Evolutionary conservation across 64 coral and sea anemone genomes (phyloP), one percentile per base, ranked within the genome.

Genomic region (Stylophora pistillata): DNA sequence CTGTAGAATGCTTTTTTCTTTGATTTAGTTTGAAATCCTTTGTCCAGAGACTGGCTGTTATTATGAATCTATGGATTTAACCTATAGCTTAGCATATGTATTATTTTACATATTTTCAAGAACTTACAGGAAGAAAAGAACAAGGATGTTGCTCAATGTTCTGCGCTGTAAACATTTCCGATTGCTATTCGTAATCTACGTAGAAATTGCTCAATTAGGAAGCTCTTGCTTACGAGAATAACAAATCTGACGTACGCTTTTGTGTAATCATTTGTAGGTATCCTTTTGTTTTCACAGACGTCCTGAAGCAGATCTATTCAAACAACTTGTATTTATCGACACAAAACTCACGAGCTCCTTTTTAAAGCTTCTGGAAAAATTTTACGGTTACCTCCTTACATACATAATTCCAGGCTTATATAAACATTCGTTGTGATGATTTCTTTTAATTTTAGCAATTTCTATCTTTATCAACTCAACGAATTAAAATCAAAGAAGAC

Each of bases 241-340:
- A 65, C 79, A 82, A 13, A 41, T 37, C 7, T 82, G 58, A 82
- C 79, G 58, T 47, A 82, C 31, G 21, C 61, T 65, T 82, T 41
- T 41, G n/a, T 65, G 27, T 66, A 16, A 41, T 61, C 59, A 9
- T 10, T 28, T 25, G 79, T 29, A 47, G 30, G 79, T 31, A 59
- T 82, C 59, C 31, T 47, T 75, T 76, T 54, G 32, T 28, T 63
- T 33, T 31, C 30, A 63, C 31, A 23, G 32, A 65, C 61, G 7
- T 41, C 56, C 10, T 64, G 25, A 82, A 82, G 23, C 79, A 82
- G 41, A 65, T 82, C 15, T 25, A 13, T 27, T 65, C n/a, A 59
- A 34, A 34, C 13, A 28, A 58, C 74, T 55, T n/a, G 13, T 56
- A 29, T 58, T 56, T 64, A 18, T 13, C 60, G 60, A 23, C 4